phyloP scores from a whole-genome alignment of 2,113 vertebrate genomes.

The Hystrix cristata region DNA sequence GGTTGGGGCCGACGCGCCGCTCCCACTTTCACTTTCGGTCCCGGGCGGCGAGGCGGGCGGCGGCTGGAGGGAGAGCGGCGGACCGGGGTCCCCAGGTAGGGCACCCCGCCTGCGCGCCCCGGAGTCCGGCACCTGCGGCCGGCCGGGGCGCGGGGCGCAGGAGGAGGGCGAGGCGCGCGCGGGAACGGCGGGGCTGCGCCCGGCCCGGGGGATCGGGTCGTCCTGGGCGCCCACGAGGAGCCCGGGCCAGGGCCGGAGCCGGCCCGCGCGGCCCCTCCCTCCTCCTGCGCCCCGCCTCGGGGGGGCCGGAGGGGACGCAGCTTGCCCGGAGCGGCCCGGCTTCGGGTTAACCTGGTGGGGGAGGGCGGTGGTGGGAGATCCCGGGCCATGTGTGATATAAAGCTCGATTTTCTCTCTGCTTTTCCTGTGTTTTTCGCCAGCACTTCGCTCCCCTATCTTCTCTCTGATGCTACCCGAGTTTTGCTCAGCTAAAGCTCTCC shows the following conservation, averaged over 20 bases:
- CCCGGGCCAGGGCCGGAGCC: accelerated
- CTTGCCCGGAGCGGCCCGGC: background rate
- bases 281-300: accelerated
- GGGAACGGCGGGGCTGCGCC: accelerated
- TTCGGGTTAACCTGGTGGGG: background rate
- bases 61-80: background rate
- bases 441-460: accelerated
- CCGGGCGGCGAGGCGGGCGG: accelerated
- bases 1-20: accelerated
- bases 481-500: background rate
- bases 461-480: accelerated
- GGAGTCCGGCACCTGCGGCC: accelerated
- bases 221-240: accelerated
- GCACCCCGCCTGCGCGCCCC: accelerated
- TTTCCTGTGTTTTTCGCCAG: no score
- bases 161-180: background rate
- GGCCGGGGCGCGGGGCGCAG: background rate
- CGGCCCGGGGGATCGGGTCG: accelerated
- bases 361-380: accelerated
- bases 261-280: background rate
- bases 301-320: background rate
- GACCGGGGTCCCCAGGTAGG: background rate
- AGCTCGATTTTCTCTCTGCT: accelerated
- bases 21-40: slow-evolving; percentile 79
- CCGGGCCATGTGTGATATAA: accelerated